A percentile compares a stretch with the other conserved stretches of the same genome.
Conservation (phyloP, 2,113 vertebrate species). For the Alethe diademata region DNA sequence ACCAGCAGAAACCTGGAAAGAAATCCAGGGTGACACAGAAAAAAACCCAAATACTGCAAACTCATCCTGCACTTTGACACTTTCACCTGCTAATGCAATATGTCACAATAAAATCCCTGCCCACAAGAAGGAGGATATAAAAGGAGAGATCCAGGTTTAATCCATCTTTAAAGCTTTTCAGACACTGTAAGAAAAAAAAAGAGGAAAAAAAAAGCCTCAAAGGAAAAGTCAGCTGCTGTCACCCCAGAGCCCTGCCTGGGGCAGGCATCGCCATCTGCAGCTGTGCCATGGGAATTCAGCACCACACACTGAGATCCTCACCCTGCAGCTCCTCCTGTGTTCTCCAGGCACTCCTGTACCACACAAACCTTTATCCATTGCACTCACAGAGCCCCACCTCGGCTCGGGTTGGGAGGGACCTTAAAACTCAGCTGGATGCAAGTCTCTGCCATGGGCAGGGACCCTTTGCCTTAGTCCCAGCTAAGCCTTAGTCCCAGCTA, state of each 20-base stretch:
- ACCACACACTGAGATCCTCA: rapidly evolving
- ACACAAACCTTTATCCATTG: rapidly evolving
- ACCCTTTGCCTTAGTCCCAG: rapidly evolving
- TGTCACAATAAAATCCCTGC: not conserved
- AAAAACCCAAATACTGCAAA: not conserved
- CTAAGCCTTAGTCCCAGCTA: rapidly evolving
- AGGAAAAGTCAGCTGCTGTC: not conserved
- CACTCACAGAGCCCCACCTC: rapidly evolving
- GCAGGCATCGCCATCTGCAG: not conserved
- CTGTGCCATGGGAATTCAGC: rapidly evolving
- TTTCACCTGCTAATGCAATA: not conserved
- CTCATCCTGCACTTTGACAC: not conserved
- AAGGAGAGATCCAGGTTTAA: not conserved
- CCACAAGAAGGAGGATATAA: rapidly evolving
- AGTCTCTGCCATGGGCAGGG: not conserved
- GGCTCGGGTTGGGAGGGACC: not conserved
- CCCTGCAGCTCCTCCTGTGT: rapidly evolving
- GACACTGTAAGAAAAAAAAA: too few relatives aligned
- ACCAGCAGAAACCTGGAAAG: not conserved
- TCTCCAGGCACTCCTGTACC: not conserved
- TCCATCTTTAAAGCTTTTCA: not conserved
- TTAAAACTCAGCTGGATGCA: too few relatives aligned
- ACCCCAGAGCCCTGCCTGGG: not conserved
- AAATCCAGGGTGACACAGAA: not conserved
- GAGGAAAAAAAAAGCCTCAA: too few relatives aligned